Percentiles rank a stretch among this genome's conserved stretches.
Evolutionary conservation across 2,113 vertebrate genomes (phyloP).

Genomic region (Limnothrissa miodon): DNA sequence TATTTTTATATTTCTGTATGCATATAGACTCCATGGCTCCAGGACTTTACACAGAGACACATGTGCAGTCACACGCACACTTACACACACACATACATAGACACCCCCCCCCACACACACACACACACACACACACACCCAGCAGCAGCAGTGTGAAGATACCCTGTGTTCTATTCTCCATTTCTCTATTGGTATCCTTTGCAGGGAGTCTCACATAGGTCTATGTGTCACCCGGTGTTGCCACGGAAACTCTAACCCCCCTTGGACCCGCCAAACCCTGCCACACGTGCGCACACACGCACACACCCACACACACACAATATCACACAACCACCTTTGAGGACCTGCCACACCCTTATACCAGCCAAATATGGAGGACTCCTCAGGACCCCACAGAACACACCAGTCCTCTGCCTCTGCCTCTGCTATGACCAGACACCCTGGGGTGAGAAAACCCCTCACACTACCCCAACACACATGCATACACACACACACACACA

Average conservation of each 20-base stretch:
- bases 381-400: not conserved
- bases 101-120: not conserved
- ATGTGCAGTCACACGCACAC: not conserved
- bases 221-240: not conserved
- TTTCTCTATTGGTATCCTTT: not conserved
- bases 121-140: not conserved
- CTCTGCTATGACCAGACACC: not conserved
- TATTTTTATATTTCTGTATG: not conserved
- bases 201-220: not conserved
- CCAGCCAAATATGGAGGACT: not conserved
- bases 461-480: too few relatives aligned
- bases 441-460: not conserved
- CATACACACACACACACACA: not conserved
- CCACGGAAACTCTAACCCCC: not conserved
- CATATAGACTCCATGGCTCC: not conserved
- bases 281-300: too few relatives aligned
- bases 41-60: not conserved
- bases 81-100: not conserved
- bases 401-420: too few relatives aligned
- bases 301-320: too few relatives aligned
- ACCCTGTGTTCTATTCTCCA: too few relatives aligned
- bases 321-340: too few relatives aligned
- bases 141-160: not conserved
- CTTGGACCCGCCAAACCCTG: not conserved
- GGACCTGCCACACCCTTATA: not conserved